Conservation (phyloP, 1,140 invertebrate species). For the Eupristina koningsbergeri region DNA sequence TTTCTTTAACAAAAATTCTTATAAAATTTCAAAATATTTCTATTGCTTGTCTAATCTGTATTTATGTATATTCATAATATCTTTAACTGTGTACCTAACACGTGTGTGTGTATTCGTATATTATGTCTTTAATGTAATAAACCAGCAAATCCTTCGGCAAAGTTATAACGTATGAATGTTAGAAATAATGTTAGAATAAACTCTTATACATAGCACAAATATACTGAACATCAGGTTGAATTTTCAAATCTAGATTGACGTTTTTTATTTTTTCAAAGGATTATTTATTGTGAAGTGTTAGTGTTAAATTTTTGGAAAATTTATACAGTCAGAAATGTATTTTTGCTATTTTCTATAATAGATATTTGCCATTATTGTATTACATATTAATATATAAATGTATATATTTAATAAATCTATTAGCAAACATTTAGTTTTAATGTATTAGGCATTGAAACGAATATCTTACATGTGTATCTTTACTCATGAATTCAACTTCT, state of each 20-base stretch:
- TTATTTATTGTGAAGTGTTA: not conserved
- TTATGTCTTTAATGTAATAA: slow-evolving; percentile 60
- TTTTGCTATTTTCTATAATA: not conserved
- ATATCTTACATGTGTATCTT: not conserved
- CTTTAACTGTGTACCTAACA: slow-evolving; percentile 70
- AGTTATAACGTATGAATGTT: slow-evolving; percentile 58
- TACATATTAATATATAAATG: not conserved
- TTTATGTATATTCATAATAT: slow-evolving; percentile 66
- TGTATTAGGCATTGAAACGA: not conserved
- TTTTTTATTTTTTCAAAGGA: not conserved
- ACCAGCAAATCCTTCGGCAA: slow-evolving; percentile 50
- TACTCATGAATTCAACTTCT: not conserved
- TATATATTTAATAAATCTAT: not conserved
- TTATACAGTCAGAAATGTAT: not conserved
- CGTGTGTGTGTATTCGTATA: slow-evolving; percentile 69
- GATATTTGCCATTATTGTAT: not conserved
- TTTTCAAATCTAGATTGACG: slow-evolving; percentile 8
- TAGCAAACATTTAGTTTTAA: not conserved
- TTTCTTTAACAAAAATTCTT: not conserved
- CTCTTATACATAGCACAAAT: slow-evolving; percentile 12
- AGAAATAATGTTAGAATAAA: slow-evolving; percentile 58
- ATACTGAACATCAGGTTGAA: slow-evolving; percentile 29
- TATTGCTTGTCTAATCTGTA: slow-evolving; percentile 69
- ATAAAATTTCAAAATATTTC: slow-evolving; percentile 2
- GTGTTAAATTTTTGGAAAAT: not conserved